Evolutionary conservation across 37 sponge, comb jelly and placozoan genomes (phyloP), one percentile per base, ranked within the genome.

Genomic region (Ianthella basta): DNA sequence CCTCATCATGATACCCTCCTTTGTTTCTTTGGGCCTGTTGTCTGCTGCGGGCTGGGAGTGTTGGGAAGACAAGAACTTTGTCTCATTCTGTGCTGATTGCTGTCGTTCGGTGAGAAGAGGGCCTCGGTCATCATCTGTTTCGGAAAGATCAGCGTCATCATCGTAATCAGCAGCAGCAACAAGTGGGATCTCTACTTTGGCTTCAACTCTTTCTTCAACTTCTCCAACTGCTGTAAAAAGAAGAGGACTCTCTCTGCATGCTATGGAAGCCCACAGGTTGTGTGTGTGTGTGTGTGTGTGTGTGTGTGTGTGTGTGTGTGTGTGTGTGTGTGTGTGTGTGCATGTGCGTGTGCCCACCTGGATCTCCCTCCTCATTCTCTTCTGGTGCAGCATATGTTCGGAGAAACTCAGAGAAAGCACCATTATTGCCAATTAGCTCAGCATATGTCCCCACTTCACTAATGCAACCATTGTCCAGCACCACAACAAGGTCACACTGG

Each of bases 401-500:
- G 25, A 90, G 19, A 41, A 97, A 91, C 70, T 97, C 94, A 30
- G 98, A 91, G 85, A 97, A 95, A 24, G 84, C 88, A 77, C 97
- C 96, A 56, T 95, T 67, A 16, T 83, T 85, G 44, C 85, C 87
- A 53, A 97, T 86, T 69, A 99, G 90, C 59, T 97, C 99, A 50
- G 66, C 72, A 60, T 99, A 99, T 15, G 88, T 79, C 2, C 99
- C 99, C 24, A 87, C 66, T 82, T 97, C 99, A 35, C 88, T 63
- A 27, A 99, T 93, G 65, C 38, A 60, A 0, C 99, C 99, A 19
- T 88, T 88, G 54, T 84, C 82, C 90, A 99, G 60, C 30, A 91
- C 85, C 23, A 92, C 80, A 19, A 99, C 85, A 18, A 68, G 87
- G 57, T 97, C 96, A 82, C 97, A 94, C 57, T 99, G 92, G 18